Conservation (phyloP, 2,888 invertebrate species). For the Amphimallon solstitiale region DNA sequence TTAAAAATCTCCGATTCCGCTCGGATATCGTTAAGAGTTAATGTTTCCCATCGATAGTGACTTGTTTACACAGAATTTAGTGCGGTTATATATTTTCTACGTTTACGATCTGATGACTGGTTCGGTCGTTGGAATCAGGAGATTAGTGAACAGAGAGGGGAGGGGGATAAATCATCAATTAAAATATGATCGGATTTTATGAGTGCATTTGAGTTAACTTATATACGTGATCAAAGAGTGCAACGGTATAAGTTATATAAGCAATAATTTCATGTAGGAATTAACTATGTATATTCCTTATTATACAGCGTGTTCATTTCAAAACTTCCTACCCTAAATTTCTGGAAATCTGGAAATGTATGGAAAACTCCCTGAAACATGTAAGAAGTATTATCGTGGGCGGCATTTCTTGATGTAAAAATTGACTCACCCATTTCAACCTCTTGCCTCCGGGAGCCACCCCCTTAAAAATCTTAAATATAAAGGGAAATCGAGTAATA, state of each 20-base stretch:
- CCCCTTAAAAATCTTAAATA: too few relatives aligned
- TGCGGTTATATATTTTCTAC: constrained; percentile 18
- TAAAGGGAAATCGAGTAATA: too few relatives aligned
- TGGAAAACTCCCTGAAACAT: too few relatives aligned
- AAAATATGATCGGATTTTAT: not conserved
- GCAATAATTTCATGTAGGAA: too few relatives aligned
- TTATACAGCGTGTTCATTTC: too few relatives aligned
- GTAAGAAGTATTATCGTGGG: too few relatives aligned
- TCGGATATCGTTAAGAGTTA: constrained; percentile 47
- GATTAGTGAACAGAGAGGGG: not conserved
- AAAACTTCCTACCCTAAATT: too few relatives aligned
- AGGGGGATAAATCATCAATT: not conserved
- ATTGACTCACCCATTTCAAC: too few relatives aligned
- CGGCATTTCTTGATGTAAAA: too few relatives aligned
- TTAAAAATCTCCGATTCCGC: constrained; percentile 45
- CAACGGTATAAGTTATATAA: not conserved
- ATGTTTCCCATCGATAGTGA: constrained; percentile 41
- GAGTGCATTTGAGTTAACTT: not conserved
- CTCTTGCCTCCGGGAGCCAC: too few relatives aligned
- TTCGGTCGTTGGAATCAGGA: not conserved
- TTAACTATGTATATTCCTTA: too few relatives aligned
- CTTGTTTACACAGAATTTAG: constrained; percentile 40
- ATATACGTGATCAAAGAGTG: not conserved
- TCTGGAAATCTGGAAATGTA: too few relatives aligned
- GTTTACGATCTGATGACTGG: constrained; percentile 9